Evolutionary conservation across 2,113 vertebrate species (phyloP), one percentile per base, ranked within the genome.

Genomic region (Oreochromis aureus): DNA sequence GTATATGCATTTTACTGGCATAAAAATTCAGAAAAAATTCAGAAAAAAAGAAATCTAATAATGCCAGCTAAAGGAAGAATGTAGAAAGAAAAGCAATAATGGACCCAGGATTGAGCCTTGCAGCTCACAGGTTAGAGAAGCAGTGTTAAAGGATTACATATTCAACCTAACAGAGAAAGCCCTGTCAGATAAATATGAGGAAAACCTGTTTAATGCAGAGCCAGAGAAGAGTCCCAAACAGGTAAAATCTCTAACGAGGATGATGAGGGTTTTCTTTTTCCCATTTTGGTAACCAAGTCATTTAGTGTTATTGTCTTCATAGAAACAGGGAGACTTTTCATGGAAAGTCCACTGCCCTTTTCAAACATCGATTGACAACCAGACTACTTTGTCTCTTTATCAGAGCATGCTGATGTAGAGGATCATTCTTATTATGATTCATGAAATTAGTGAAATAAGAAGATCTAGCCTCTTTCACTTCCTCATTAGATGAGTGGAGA

Each of bases 361-460:
- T 22, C 34, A 39, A 39, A 66, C 61, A 66, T n/a, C 11, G 1
- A 66, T 66, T 39, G 7, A 39, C 34, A 66, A 66, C 19, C 19
- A 39, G 34, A 66, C 34, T n/a, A 39, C 61, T 13, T 36, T 63
- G 59, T 19, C 34, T 39, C 61, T 39, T 39, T 39, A 66, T 66
- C 61, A 66, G 19, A 66, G 34, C 34, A 39, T 66, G 61, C 0
- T 39, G 11, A 39, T n/a, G 34, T 8, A n/a, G 61, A 66, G 19
- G 61, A 39, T 66, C 10, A 66, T 32, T 8, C 19, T 22, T 69
- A 69, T 39, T 66, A 13, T 15, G 63, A 69, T 41, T 69, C 6
- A 22, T 41, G 0, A 41, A 39, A 69, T 69, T 41, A 41, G 0
- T 69, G 19, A 41, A 69, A 69, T 0, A 69, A 5, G 19, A 69